These are phyloP conservation scores for Hemaris fuciformis DNA, from an alignment of 2,888 invertebrate species.

Conservation along the genomic window DNA sequence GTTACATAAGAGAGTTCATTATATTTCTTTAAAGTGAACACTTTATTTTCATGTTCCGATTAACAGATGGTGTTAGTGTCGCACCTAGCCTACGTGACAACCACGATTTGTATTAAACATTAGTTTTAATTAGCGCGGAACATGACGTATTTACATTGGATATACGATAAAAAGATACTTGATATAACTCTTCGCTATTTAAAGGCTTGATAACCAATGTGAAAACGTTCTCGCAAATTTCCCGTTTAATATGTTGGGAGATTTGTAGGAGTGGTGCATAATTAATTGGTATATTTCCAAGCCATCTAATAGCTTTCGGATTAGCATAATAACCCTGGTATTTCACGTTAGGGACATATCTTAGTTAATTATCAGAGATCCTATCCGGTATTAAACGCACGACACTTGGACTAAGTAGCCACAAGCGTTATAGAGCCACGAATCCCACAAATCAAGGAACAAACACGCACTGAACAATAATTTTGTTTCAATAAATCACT, in stretches of 20 bases:
- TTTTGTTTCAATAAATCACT: neutral
- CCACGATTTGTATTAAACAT: neutral
- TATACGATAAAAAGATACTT: neutral
- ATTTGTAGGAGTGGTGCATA: neutral
- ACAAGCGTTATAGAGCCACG: neutral
- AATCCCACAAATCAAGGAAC: constrained; percentile 9
- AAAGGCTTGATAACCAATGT: neutral
- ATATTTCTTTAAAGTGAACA: neutral
- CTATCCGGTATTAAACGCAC: neutral
- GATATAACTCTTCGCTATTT: neutral
- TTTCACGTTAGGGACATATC: neutral
- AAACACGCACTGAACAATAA: constrained; percentile 24
- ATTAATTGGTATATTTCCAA: neutral
- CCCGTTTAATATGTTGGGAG: neutral
- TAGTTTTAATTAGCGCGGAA: neutral
- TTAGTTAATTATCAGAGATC: no score
- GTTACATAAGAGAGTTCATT: no score
- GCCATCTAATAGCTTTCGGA: neutral
- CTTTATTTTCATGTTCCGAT: neutral
- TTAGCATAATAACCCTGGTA: neutral
- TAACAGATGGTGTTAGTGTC: neutral
- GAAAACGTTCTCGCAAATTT: neutral
- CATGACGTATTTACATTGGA: neutral
- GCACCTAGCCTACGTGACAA: neutral
- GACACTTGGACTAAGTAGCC: neutral